Evolutionary conservation across 2,888 invertebrate species (phyloP).

Genomic region (Leptodirus hochenwartii): DNA sequence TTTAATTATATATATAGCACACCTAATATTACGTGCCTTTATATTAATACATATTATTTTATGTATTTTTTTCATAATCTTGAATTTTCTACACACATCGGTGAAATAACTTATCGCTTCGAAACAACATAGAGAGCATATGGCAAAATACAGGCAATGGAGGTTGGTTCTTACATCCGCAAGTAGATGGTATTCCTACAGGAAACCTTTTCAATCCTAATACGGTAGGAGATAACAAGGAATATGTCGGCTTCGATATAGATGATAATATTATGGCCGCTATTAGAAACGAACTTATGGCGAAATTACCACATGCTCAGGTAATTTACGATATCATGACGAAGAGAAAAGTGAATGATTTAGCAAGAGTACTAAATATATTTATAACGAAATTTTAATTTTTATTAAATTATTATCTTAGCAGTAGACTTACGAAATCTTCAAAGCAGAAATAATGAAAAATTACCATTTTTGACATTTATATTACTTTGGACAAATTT

Average conservation of each 20-base stretch:
- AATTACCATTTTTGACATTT: too few species aligned
- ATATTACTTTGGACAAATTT: too few species aligned
- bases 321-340: conserved; percentile 22
- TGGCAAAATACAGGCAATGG: conserved; percentile 19
- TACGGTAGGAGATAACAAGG: conserved; percentile 17
- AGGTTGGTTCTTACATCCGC: conserved; percentile 30
- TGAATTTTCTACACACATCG: too few species aligned
- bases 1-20: too few species aligned
- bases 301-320: conserved; percentile 52
- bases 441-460: too few species aligned
- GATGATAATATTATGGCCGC: conserved; percentile 56
- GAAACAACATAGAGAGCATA: too few species aligned
- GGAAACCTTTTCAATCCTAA: conserved; percentile 21
- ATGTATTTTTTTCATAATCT: too few species aligned
- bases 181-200: conserved; percentile 16
- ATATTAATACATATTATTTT: too few species aligned
- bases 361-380: too few species aligned
- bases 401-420: conserved; percentile 4
- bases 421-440: too few species aligned
- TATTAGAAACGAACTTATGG: conserved; percentile 47
- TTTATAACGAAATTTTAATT: conserved; percentile 1
- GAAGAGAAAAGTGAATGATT: background rate
- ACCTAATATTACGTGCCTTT: too few species aligned
- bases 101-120: too few species aligned
- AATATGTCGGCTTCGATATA: conserved; percentile 37